A percentile compares a stretch with the other conserved stretches of the same genome.
phyloP scores from a whole-genome alignment of 2,888 invertebrate species.

The Exocentrus adspersus region DNA sequence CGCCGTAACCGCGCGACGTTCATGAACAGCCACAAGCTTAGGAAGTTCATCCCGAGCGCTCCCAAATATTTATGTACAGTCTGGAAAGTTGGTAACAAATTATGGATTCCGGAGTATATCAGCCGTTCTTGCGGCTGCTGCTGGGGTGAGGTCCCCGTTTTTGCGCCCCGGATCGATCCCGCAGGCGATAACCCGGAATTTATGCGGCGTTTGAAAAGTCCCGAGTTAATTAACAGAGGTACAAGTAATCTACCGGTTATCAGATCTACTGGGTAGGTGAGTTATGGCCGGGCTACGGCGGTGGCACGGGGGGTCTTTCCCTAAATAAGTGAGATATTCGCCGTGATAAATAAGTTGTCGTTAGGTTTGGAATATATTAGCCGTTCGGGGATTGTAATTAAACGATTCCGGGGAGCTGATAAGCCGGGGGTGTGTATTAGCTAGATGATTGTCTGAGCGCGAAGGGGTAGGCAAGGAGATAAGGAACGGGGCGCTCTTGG shows the following conservation, averaged over 20 bases:
- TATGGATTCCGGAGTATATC: neutral
- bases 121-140: neutral
- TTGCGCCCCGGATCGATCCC: neutral
- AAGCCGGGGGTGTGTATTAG: conserved; percentile 31
- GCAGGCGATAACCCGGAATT: conserved; percentile 8
- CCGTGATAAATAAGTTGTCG: conserved; percentile 54
- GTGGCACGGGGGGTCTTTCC: conserved; percentile 35
- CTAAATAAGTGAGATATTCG: conserved; percentile 46
- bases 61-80: conserved; percentile 1
- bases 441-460: neutral
- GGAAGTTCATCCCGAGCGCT: neutral
- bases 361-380: conserved; percentile 50
- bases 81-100: neutral
- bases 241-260: conserved; percentile 35
- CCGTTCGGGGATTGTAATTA: conserved; percentile 49
- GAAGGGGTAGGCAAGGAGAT: conserved; percentile 22
- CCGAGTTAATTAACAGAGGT: conserved; percentile 39
- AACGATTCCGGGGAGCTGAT: conserved; percentile 46
- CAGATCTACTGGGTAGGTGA: conserved; percentile 35
- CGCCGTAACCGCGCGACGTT: neutral
- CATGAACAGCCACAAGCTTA: neutral
- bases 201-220: conserved; percentile 16
- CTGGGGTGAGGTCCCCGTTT: neutral
- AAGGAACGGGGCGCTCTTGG: neutral
- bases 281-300: conserved; percentile 34